Conservation (phyloP, 2,888 invertebrate species). For the Zygogramma bicolorata region DNA sequence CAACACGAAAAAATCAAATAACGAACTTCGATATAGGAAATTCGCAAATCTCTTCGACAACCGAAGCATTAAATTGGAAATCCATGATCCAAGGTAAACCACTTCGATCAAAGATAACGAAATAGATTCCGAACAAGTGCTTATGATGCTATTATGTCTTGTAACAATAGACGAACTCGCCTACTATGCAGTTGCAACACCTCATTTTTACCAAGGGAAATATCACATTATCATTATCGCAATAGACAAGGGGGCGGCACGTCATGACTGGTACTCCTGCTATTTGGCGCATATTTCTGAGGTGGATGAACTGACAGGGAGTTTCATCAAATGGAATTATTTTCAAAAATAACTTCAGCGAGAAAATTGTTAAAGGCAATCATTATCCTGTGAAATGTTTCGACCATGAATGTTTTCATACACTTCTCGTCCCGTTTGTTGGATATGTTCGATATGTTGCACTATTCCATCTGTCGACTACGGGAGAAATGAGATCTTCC, state of each 20-base stretch:
- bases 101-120: slow-evolving; percentile 42
- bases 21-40: background rate
- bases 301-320: background rate
- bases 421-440: no score
- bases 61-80: slow-evolving; percentile 16
- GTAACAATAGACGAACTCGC: slow-evolving; percentile 41
- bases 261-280: background rate
- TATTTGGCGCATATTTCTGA: background rate
- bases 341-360: no score
- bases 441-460: no score
- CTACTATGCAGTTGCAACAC: slow-evolving; percentile 38
- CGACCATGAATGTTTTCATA: no score
- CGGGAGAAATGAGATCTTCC: no score
- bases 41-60: slow-evolving; percentile 12
- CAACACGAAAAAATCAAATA: background rate
- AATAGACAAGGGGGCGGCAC: slow-evolving; percentile 11
- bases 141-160: slow-evolving; percentile 39
- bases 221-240: slow-evolving; percentile 39
- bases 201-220: slow-evolving; percentile 33
- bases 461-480: no score
- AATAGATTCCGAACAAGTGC: slow-evolving; percentile 44
- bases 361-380: no score
- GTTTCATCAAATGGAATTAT: no score
- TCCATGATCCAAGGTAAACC: slow-evolving; percentile 44
- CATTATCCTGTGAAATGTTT: no score